Conservation (phyloP, 35 echinoderm and acorn worm genomes). For the Diadema setosum region DNA sequence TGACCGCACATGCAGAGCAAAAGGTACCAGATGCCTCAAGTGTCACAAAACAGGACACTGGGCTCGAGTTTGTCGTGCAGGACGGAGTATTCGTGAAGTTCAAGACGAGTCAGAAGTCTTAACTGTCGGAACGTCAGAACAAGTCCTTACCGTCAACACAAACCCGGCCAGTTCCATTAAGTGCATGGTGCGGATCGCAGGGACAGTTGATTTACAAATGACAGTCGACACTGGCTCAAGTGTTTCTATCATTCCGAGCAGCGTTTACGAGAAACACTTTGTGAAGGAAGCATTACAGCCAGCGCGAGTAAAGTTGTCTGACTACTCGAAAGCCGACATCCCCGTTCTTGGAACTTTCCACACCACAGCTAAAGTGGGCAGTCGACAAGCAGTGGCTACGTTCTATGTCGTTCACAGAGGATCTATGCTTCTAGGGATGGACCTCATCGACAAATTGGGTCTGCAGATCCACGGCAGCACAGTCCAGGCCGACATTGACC, state of each 20-base stretch:
- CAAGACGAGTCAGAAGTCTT: not conserved
- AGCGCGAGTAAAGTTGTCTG: not conserved
- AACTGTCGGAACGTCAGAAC: no score
- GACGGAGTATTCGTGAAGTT: not conserved
- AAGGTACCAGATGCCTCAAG: not conserved
- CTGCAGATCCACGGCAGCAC: not conserved
- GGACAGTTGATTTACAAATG: constrained; percentile 9
- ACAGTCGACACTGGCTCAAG: constrained; percentile 30
- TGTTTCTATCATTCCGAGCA: constrained; percentile 31
- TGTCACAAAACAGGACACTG: constrained; percentile 55
- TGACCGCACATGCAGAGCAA: not conserved
- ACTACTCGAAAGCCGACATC: constrained; percentile 21
- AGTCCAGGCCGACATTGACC: not conserved
- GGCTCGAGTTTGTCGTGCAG: constrained; percentile 27
- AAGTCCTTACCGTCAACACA: not conserved
- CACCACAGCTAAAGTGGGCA: constrained; percentile 6
- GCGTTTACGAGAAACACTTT: constrained; percentile 39
- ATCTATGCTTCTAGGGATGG: constrained; percentile 28
- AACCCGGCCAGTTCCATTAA: not conserved
- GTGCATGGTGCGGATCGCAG: constrained; percentile 6
- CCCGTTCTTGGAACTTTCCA: constrained; percentile 26
- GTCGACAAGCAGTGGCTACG: not conserved
- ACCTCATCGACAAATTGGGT: constrained; percentile 19
- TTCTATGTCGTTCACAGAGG: constrained; percentile 27
- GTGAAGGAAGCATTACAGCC: not conserved